Evolutionary conservation across 2,797 vertebrate species (phyloP), one percentile per base, ranked within the genome.

Genomic region (Thalassophryne amazonica): DNA sequence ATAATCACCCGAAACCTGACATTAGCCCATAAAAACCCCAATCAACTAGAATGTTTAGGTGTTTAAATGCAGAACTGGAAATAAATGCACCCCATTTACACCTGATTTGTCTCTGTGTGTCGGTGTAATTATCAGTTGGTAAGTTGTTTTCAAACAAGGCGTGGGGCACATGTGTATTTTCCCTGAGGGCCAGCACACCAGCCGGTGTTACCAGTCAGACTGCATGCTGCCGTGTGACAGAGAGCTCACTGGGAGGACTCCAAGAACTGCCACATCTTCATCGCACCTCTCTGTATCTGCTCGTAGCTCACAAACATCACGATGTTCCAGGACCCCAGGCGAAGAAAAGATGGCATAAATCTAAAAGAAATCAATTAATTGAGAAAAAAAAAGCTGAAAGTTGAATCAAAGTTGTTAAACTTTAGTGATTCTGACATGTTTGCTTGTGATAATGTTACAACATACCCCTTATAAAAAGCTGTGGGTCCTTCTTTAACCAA

Each of bases 311-410:
- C 79, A 69, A 93, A 92, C 89, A 92, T 92, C 56, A 92, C 90
- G 22, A 96, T 93, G 30, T 96, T 97, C 95, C 94, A 97, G 59
- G 91, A 88, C 10, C 93, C 93, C 77, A 95, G 61, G 2, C 94
- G 92, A 30, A 96, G 88, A 63, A 93, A 96, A 0, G 94, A 92
- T 0, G 95, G 92, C 48, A 92, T 69, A 10, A 95, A 96, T 35
- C 93, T 94, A 46, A 3, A 33, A 52, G 34, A 28, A 14, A n/a
- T 10, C 30, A 15, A 3, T 13, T 3, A 9, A 16, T 14, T 23
- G 13, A n/a, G 21, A 9, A 16, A 17, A 5, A 4, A 25, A 27
- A 3, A 22, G 25, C 1, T 65, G 34, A 21, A 12, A 33, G 18
- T 32, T 4, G 2, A 28, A 21, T 20, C 8, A 27, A 23, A n/a